phyloP scores from a whole-genome alignment of 2,888 invertebrate species.

The Odontocolon sp. region DNA sequence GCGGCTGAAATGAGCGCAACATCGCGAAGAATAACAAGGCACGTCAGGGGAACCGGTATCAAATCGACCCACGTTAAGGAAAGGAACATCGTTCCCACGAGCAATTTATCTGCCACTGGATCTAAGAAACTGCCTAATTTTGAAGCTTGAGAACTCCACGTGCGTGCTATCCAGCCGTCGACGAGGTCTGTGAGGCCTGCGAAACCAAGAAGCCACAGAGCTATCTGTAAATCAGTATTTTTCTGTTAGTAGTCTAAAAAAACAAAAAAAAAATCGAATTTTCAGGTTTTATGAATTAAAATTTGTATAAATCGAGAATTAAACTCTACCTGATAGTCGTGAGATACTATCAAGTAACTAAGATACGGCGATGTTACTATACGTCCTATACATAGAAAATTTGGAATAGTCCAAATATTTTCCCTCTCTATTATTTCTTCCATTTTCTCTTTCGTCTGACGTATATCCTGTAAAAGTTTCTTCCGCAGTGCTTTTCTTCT shows the following conservation, averaged over 20 bases:
- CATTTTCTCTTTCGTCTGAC: slow-evolving; percentile 84
- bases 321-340: slow-evolving; percentile 85
- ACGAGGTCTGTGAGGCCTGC: slow-evolving; percentile 97
- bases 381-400: slow-evolving; percentile 92
- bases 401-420: slow-evolving; percentile 96
- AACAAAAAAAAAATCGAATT: not conserved
- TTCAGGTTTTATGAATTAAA: not conserved
- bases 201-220: slow-evolving; percentile 90
- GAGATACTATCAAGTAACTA: slow-evolving; percentile 93
- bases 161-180: slow-evolving; percentile 98
- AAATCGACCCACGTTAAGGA: slow-evolving; percentile 92
- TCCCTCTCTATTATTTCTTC: slow-evolving; percentile 91
- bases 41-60: slow-evolving; percentile 91
- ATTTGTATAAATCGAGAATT: not conserved
- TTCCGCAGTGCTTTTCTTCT: slow-evolving; percentile 70
- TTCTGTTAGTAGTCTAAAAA: not conserved
- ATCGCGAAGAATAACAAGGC: slow-evolving; percentile 93
- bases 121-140: slow-evolving; percentile 97
- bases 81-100: slow-evolving; percentile 94
- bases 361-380: slow-evolving; percentile 94
- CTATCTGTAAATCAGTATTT: slow-evolving; percentile 80
- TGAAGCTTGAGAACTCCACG: slow-evolving; percentile 94
- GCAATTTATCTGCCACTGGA: slow-evolving; percentile 97
- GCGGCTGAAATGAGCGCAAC: slow-evolving; percentile 90
- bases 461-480: slow-evolving; percentile 73